Conservation (phyloP, 2,888 invertebrate genomes). For the Pachymerium ferrugineum region DNA sequence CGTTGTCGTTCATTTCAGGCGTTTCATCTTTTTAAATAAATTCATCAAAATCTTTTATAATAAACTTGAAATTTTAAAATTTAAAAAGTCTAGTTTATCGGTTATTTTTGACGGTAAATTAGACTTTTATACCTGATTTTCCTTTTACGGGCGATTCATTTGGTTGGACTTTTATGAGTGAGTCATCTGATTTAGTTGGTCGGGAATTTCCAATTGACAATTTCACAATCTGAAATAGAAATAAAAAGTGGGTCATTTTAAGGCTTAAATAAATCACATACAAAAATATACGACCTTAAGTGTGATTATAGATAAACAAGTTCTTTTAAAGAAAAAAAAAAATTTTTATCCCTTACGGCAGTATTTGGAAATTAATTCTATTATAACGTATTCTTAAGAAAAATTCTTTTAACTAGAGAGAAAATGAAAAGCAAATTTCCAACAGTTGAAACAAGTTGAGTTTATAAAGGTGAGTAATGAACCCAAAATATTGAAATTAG, state of each 20-base stretch:
- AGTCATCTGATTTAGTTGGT: background rate
- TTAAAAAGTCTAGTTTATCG: background rate
- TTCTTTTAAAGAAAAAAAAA: no score
- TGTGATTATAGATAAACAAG: no score
- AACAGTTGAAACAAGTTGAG: no score
- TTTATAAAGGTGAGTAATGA: no score
- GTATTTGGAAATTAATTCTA: no score
- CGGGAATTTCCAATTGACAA: background rate
- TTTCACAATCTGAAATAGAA: background rate
- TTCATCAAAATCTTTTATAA: background rate
- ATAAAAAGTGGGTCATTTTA: background rate
- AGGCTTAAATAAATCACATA: background rate
- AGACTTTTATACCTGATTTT: no score
- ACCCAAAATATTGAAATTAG: no score
- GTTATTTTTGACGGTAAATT: no score
- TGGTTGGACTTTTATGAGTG: background rate
- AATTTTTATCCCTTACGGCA: no score
- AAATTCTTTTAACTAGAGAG: no score
- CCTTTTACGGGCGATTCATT: background rate
- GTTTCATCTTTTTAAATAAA: conserved; percentile 26
- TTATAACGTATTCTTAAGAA: no score
- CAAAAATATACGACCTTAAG: conserved; percentile 1
- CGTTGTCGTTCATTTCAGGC: conserved; percentile 32
- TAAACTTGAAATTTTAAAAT: background rate
- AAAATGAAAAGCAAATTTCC: no score